Base-by-base conservation (phyloP, 2,888 invertebrate genomes). In the Eupelmus urozonus region DNA sequence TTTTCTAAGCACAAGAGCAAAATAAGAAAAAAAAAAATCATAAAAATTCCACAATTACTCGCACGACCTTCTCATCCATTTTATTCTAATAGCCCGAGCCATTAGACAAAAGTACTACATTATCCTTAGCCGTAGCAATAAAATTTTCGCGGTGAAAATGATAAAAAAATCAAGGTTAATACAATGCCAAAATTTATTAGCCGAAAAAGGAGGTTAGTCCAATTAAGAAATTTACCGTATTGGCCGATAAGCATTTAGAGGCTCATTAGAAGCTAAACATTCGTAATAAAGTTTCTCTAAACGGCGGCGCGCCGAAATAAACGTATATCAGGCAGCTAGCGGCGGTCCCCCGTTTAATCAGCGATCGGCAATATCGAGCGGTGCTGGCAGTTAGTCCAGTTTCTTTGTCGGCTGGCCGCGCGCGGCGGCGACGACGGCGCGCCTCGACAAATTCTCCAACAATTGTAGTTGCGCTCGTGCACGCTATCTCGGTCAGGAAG, bases 401-500 rank as follows among this genome's bases (percentile, higher is more conserved):
- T 75, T 53, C 53, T 60, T 67, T 75, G 42, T 75, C 60, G 67
- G n/a, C 49, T 29, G 9, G 4, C 57, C 3, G 9, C 51, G 5
- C 23, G 18, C 25, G n/a, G n/a, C n/a, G n/a, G n/a, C n/a, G n/a
- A n/a, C n/a, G n/a, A n/a, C n/a, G n/a, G 18, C 53, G 13, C 34
- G 45, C 25, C 34, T 45, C 70, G 69, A 55, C 69, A 63, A 76
- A 69, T 55, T 76, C 55, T 13, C 66, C 66, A 25, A 34, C 70
- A 57, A 69, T 55, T n/a, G 42, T 40, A 27, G 53, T n/a, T 40
- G 13, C 25, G 9, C 29, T 65, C 18, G 7, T 42, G 11, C 27
- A n/a, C 20, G 7, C 18, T 29, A 75, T 67, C 59, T 75, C 74
- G 74, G 66, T 59, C 74, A 60, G 60, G 59, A 72, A 62, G 11